These are phyloP conservation scores for Paraescarpia echinospica DNA, from an alignment of 1,140 invertebrate genomes.

Conservation along the genomic window DNA sequence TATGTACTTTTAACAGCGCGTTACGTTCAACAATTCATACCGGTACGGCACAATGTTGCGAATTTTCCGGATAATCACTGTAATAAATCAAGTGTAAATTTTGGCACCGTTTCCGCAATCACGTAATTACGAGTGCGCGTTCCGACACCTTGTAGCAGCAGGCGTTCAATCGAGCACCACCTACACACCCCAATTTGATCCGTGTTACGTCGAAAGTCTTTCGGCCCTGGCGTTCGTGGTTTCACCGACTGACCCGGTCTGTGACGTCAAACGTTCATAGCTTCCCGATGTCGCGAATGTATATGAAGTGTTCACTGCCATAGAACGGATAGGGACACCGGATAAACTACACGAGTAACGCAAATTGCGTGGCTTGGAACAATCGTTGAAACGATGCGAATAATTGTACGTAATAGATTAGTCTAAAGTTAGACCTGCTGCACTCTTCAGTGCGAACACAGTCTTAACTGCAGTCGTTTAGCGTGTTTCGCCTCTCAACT, in stretches of 20 bases:
- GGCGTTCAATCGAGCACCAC: neutral
- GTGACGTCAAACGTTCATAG: neutral
- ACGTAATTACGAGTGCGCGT: neutral
- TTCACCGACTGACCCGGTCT: neutral
- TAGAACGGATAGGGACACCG: too few species aligned
- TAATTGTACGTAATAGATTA: too few species aligned
- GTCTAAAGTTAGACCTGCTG: too few species aligned
- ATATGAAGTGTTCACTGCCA: too few species aligned
- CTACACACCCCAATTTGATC: neutral
- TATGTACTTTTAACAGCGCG: too few species aligned
- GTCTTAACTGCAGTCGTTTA: too few species aligned
- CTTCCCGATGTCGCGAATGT: neutral
- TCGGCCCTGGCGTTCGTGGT: neutral
- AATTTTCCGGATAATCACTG: neutral
- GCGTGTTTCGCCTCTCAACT: too few species aligned
- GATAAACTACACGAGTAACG: too few species aligned
- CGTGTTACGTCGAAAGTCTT: neutral
- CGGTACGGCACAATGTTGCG: neutral
- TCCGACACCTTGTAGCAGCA: neutral
- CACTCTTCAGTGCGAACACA: too few species aligned
- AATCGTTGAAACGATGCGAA: too few species aligned
- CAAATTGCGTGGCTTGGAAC: too few species aligned
- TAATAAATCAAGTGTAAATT: neutral
- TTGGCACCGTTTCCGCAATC: neutral
- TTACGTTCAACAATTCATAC: neutral